Evolutionary conservation across 1,140 invertebrate species (phyloP), one percentile per base, ranked within the genome.

Genomic region (Neodiprion pinetum): DNA sequence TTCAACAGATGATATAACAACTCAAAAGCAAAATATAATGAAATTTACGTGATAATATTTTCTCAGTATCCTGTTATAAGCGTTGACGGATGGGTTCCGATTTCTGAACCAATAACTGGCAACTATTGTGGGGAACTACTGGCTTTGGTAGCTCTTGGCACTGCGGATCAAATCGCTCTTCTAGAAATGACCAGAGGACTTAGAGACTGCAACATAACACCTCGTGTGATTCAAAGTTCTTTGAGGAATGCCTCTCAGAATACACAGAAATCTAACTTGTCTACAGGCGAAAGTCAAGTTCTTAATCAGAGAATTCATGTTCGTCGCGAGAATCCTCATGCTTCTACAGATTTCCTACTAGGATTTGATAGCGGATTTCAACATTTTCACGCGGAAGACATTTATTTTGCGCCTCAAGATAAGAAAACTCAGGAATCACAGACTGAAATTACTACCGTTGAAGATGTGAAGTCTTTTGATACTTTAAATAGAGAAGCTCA

Each of bases 121-220:
- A 75, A 83, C 40, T 76, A 85, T 14, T 79, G 87, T 72, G 92
- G 91, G 7, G 86, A 92, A 79, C 80, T 91, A 5, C 87, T 90
- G 73, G 89, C 90, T 48, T 74, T 92, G 1, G 82, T 92, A 17
- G 91, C 91, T 48, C 86, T 93, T 65, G 92, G 92, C 21, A 91
- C 91, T 5, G 90, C 90, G 49, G 84, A 90, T 67, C 92, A 93
- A 83, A 91, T 93, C 65, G 85, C 88, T 7, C 85, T 90, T 70
- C 78, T 92, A 71, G 90, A 91, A 84, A 84, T 84, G 76, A 86
- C 88, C 47, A 87, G 91, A 72, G 89, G 89, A 49, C 87, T 91
- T 71, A 84, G 84, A 68, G 83, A 85, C 77, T 81, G 82, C 10
- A 78, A 73, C 67, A 78, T 85, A 3, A 81, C 79, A 3, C 74